Conservation (phyloP, 1,140 invertebrate genomes). For the Neoseiulus cucumeris region DNA sequence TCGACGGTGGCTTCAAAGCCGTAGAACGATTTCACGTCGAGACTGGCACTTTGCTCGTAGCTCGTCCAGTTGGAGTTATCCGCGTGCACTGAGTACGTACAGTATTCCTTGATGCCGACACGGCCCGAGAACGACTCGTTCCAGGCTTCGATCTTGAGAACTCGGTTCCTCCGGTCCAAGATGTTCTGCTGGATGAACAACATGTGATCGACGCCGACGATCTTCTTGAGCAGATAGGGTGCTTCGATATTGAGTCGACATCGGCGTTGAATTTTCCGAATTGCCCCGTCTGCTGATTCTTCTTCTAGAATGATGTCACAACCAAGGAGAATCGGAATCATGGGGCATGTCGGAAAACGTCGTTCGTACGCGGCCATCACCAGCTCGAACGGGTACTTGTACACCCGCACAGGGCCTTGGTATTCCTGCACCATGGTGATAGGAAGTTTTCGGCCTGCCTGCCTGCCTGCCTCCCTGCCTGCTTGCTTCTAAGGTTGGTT, state of each 20-base stretch:
- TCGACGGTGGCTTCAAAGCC: slow-evolving; percentile 87
- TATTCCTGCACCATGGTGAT: slow-evolving; percentile 85
- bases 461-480: background rate
- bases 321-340: slow-evolving; percentile 84
- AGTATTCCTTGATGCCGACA: slow-evolving; percentile 72
- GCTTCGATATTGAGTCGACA: slow-evolving; percentile 85
- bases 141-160: slow-evolving; percentile 70
- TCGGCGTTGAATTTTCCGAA: slow-evolving; percentile 60
- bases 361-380: slow-evolving; percentile 89
- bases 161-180: slow-evolving; percentile 52
- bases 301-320: slow-evolving; percentile 62
- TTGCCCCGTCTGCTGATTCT: slow-evolving; percentile 51
- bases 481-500: background rate
- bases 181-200: slow-evolving; percentile 83
- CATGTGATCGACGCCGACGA: slow-evolving; percentile 77
- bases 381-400: slow-evolving; percentile 88
- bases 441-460: background rate
- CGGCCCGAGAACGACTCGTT: slow-evolving; percentile 78
- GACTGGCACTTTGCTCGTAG: slow-evolving; percentile 77
- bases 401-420: slow-evolving; percentile 79
- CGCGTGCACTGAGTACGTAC: slow-evolving; percentile 77
- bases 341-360: slow-evolving; percentile 76
- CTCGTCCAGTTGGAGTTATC: slow-evolving; percentile 90
- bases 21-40: slow-evolving; percentile 92
- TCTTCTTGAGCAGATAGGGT: slow-evolving; percentile 86